These are phyloP conservation scores for Hirtodrosophila alboralis DNA, from an alignment of 2,888 invertebrate genomes.

Conservation along the genomic window DNA sequence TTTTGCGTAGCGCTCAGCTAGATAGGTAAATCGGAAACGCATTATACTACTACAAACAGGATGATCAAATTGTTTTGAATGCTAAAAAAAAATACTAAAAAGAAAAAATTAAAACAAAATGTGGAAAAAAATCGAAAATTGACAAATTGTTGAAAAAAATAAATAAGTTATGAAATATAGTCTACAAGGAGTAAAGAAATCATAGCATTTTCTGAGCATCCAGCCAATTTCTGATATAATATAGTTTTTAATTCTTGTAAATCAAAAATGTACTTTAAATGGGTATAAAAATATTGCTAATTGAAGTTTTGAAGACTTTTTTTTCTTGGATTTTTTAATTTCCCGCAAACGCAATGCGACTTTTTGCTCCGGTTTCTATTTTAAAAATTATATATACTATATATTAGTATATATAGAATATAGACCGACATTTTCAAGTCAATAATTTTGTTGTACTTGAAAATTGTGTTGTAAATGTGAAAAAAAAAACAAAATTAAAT, in stretches of 20 bases:
- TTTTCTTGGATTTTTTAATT: constrained; percentile 24
- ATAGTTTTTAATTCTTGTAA: not conserved
- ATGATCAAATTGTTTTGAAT: too few relatives aligned
- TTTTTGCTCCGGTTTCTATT: constrained; percentile 38
- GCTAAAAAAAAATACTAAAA: too few relatives aligned
- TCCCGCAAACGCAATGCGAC: constrained; percentile 59
- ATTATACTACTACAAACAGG: too few relatives aligned
- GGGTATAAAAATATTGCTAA: constrained; percentile 9
- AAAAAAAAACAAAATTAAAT: too few relatives aligned
- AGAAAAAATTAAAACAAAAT: too few relatives aligned
- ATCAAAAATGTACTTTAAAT: too few relatives aligned
- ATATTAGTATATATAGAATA: constrained; percentile 35
- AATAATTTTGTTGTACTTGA: constrained; percentile 65
- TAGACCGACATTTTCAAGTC: constrained; percentile 67
- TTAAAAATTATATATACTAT: constrained; percentile 51
- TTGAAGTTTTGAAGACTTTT: constrained; percentile 43
- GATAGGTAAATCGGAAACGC: too few relatives aligned
- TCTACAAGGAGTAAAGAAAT: constrained; percentile 21
- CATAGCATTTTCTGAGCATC: constrained; percentile 25
- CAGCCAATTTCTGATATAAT: too few relatives aligned
- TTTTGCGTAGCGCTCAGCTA: too few relatives aligned
- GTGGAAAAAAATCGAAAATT: constrained; percentile 1
- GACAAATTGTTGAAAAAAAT: constrained; percentile 11
- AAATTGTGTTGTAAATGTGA: constrained; percentile 57
- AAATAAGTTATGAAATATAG: constrained; percentile 30